Evolutionary conservation across 2,113 vertebrate species (phyloP).

Genomic region (Platycercus adscitus): DNA sequence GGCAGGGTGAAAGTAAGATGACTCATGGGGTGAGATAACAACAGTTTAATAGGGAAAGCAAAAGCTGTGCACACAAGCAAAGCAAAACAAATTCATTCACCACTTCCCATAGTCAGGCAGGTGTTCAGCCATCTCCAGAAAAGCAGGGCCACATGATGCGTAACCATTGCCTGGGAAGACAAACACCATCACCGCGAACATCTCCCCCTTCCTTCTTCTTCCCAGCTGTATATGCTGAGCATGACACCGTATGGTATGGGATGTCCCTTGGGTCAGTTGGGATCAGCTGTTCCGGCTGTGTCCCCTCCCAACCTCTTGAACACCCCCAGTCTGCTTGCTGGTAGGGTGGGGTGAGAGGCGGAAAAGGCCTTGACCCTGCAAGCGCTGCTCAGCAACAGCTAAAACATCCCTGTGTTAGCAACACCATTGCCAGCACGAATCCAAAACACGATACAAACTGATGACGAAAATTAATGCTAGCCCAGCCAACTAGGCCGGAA

Average conservation of each 20-base stretch:
- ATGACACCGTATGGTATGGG: fast-evolving
- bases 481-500: background rate
- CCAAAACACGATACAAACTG: background rate
- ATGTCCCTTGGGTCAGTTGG: background rate
- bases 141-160: fast-evolving
- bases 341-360: background rate
- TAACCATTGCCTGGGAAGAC: background rate
- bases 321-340: fast-evolving
- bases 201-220: background rate
- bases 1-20: background rate
- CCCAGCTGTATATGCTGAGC: background rate
- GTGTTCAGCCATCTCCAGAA: background rate
- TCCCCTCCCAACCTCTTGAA: background rate
- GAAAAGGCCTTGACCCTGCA: background rate
- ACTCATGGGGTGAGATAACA: background rate
- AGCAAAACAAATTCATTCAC: background rate
- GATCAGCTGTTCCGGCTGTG: background rate
- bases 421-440: background rate
- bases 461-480: background rate
- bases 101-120: background rate
- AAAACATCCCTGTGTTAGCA: background rate
- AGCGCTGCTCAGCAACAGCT: background rate
- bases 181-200: fast-evolving
- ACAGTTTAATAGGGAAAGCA: background rate
- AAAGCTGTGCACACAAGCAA: fast-evolving